These are phyloP conservation scores for Tachina lurida DNA, from an alignment of 2,888 invertebrate genomes.

Conservation along the genomic window DNA sequence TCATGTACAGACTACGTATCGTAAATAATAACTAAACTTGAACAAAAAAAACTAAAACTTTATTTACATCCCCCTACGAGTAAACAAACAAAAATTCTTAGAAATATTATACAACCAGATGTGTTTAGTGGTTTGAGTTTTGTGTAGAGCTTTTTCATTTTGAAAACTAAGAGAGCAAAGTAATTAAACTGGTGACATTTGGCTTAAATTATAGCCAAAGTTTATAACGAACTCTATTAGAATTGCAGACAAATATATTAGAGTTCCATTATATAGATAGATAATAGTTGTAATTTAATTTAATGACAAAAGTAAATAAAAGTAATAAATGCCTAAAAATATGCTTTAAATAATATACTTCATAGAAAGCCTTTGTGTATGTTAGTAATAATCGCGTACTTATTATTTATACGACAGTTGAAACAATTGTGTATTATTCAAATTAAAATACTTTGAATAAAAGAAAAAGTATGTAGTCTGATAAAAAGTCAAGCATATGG, in stretches of 20 bases:
- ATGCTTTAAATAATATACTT: background rate
- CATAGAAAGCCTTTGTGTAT: constrained; percentile 9
- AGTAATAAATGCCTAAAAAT: constrained; percentile 1
- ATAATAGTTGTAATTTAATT: constrained; percentile 18
- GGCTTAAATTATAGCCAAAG: constrained; percentile 56
- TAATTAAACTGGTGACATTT: constrained; percentile 68
- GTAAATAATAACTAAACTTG: constrained; percentile 16
- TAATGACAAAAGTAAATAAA: constrained; percentile 3
- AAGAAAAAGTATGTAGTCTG: background rate
- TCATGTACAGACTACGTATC: constrained; percentile 15
- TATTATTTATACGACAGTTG: constrained; percentile 20
- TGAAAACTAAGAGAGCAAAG: constrained; percentile 21
- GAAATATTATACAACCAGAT: constrained; percentile 29
- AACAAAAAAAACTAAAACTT: constrained; percentile 10
- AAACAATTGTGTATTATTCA: background rate
- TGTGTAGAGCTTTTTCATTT: constrained; percentile 14
- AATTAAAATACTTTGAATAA: constrained; percentile 6
- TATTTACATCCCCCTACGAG: constrained; percentile 13
- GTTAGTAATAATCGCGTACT: background rate
- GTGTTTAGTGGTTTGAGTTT: constrained; percentile 51
- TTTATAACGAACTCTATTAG: background rate
- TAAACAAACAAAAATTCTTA: background rate
- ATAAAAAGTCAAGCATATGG: background rate
- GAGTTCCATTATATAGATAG: constrained; percentile 14
- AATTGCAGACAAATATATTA: background rate